Conservation (phyloP, 2,888 invertebrate species). For the Plagodis pulveraria region DNA sequence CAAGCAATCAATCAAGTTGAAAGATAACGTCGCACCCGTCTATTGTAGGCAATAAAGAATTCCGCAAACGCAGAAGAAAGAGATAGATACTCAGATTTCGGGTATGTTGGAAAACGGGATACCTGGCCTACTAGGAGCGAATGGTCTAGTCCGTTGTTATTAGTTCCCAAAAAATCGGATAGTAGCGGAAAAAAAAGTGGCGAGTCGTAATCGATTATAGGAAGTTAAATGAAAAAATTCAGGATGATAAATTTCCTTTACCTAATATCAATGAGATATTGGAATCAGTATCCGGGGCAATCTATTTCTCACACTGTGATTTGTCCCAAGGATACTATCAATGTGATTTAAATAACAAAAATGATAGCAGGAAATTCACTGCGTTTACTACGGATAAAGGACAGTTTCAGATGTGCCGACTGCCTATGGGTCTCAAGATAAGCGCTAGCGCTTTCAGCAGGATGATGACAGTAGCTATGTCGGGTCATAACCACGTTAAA, state of each 20-base stretch:
- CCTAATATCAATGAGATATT: conserved; percentile 25
- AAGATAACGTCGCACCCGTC: conserved; percentile 17
- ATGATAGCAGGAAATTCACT: conserved; percentile 5
- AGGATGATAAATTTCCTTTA: conserved; percentile 32
- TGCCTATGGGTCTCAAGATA: conserved; percentile 18
- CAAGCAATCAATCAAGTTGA: conserved; percentile 31
- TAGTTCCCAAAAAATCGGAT: conserved; percentile 35
- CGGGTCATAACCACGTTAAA: conserved; percentile 14
- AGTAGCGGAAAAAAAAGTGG: conserved; percentile 31
- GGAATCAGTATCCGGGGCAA: conserved; percentile 29
- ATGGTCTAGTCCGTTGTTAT: conserved; percentile 36
- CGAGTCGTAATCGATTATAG: conserved; percentile 35
- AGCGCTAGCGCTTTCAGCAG: conserved; percentile 13
- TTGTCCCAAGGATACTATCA: conserved; percentile 14
- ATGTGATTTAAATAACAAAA: background rate
- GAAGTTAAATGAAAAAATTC: conserved; percentile 29
- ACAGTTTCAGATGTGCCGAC: conserved; percentile 12
- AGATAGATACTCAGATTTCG: conserved; percentile 31
- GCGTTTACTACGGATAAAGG: background rate
- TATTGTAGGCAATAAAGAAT: conserved; percentile 36
- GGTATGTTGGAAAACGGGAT: conserved; percentile 28
- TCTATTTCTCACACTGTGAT: conserved; percentile 26
- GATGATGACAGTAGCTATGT: conserved; percentile 13
- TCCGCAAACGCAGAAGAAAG: conserved; percentile 29
- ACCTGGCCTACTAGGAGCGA: conserved; percentile 28